A percentile compares a stretch with the other conserved stretches of the same genome.
These are phyloP conservation scores for Thumatha senex DNA, from an alignment of 2,888 invertebrate genomes.

Conservation along the genomic window DNA sequence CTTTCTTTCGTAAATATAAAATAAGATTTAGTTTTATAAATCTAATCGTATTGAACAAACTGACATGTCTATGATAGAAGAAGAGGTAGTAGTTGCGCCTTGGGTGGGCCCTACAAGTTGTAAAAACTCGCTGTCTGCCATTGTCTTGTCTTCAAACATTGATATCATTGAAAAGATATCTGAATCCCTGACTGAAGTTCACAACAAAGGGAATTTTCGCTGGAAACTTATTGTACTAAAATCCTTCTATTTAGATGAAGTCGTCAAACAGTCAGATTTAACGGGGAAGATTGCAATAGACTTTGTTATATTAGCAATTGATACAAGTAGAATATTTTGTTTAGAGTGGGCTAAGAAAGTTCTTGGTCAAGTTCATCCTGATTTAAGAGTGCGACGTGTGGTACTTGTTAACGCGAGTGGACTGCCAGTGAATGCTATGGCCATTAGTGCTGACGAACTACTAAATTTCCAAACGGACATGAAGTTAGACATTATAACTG, in stretches of 20 bases:
- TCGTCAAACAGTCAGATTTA: slow-evolving; percentile 55
- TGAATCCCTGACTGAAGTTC: slow-evolving; percentile 60
- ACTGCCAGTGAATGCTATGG: slow-evolving; percentile 65
- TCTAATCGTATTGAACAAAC: no score
- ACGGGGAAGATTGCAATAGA: slow-evolving; percentile 70
- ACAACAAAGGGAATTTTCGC: slow-evolving; percentile 54
- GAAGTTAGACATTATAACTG: slow-evolving; percentile 64
- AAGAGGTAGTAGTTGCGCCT: slow-evolving; percentile 57
- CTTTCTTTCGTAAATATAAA: no score
- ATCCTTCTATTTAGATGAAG: slow-evolving; percentile 59
- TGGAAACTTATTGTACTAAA: slow-evolving; percentile 69
- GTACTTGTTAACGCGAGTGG: slow-evolving; percentile 72
- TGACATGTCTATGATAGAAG: slow-evolving; percentile 58
- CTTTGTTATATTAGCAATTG: slow-evolving; percentile 68
- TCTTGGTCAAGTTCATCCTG: slow-evolving; percentile 67
- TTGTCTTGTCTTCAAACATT: slow-evolving; percentile 64
- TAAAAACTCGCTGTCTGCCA: slow-evolving; percentile 62
- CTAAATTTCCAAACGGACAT: slow-evolving; percentile 58
- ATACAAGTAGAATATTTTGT: slow-evolving; percentile 67
- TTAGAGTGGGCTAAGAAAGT: slow-evolving; percentile 67
- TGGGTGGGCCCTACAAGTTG: slow-evolving; percentile 69
- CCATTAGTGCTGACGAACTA: slow-evolving; percentile 64
- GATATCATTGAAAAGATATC: slow-evolving; percentile 67
- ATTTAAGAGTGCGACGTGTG: slow-evolving; percentile 63
- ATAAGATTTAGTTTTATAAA: no score